phyloP scores from a whole-genome alignment of 2,113 vertebrate genomes.

The Vulpes lagopus region DNA sequence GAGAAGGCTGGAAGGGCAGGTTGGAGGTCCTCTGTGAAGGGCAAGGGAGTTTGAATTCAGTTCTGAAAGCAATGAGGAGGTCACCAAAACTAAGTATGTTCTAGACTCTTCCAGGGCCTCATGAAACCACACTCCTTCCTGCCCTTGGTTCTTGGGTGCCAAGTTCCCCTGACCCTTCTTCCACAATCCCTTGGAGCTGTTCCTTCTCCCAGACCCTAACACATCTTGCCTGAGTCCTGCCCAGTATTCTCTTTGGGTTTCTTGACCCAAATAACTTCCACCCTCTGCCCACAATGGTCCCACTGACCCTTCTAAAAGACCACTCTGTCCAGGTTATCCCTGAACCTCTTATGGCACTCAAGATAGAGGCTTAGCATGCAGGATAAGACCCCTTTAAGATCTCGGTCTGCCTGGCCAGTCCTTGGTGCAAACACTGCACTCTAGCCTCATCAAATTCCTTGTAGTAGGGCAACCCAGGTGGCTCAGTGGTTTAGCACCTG shows the following conservation, averaged over 20 bases:
- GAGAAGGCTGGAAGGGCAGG: background rate
- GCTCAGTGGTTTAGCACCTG: too few species aligned
- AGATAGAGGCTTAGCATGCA: background rate
- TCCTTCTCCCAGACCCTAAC: background rate
- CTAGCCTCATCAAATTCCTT: background rate
- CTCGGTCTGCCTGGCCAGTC: background rate
- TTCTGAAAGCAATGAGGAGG: background rate
- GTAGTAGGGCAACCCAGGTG: too few species aligned
- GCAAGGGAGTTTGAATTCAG: background rate
- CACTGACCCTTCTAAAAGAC: background rate
- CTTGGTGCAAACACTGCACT: background rate
- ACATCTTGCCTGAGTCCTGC: background rate
- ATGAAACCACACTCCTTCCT: background rate
- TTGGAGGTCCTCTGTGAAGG: background rate
- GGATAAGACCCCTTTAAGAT: background rate
- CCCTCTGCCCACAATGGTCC: background rate
- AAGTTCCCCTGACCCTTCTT: background rate
- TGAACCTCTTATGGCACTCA: too few species aligned
- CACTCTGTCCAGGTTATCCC: background rate
- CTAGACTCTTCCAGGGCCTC: background rate
- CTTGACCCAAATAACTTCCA: background rate
- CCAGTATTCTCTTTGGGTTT: background rate
- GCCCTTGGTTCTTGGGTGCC: background rate
- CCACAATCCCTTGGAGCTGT: accelerated
- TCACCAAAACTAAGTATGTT: background rate